phyloP scores from a whole-genome alignment of 2,113 vertebrate genomes.

The Carettochelys insculpta region DNA sequence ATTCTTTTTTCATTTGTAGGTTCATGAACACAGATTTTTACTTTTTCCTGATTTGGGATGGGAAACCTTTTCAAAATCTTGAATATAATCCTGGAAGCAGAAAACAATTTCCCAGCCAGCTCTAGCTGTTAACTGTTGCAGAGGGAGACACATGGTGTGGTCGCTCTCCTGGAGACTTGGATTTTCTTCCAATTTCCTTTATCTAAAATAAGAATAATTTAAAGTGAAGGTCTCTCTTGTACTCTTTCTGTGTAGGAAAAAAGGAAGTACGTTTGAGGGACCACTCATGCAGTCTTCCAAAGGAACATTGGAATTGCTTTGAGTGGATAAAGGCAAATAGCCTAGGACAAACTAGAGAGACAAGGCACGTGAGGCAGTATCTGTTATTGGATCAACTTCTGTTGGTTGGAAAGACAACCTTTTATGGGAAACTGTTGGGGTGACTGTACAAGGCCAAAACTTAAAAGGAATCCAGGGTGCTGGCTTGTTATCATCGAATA shows the following conservation, averaged over 20 bases:
- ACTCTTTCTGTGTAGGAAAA: not conserved
- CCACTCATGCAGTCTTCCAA: accelerated
- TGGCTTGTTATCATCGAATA: not conserved
- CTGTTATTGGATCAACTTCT: not conserved
- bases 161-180: not conserved
- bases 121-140: not conserved
- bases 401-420: not conserved
- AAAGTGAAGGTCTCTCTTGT: not conserved
- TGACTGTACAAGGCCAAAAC: not conserved
- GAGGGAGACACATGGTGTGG: not conserved
- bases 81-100: not conserved
- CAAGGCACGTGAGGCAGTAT: not conserved
- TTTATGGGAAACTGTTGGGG: not conserved
- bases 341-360: accelerated
- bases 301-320: not conserved
- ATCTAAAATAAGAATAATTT: not conserved
- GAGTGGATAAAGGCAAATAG: not conserved
- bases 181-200: not conserved
- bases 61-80: not conserved
- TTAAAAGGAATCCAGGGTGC: not conserved
- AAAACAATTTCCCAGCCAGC: not conserved
- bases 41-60: not conserved
- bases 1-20: not conserved
- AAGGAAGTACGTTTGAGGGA: not conserved
- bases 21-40: not conserved